These are phyloP conservation scores for Saccostrea cuccullata DNA, from an alignment of 1,140 invertebrate species.

Conservation along the genomic window DNA sequence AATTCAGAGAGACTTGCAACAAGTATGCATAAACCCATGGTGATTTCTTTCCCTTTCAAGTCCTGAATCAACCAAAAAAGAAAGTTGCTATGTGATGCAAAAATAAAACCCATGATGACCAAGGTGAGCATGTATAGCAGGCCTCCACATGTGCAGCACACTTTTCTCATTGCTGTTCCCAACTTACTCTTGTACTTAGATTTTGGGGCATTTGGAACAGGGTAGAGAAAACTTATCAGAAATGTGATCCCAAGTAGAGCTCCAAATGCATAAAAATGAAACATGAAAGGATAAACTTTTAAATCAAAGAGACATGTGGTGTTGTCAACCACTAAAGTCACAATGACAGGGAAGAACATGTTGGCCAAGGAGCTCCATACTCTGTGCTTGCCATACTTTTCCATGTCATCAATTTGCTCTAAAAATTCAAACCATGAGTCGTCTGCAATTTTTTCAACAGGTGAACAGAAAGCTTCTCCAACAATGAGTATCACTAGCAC, in stretches of 20 bases:
- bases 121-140: slow-evolving; percentile 71
- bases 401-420: slow-evolving; percentile 74
- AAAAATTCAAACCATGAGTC: slow-evolving; percentile 77
- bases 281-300: slow-evolving; percentile 70
- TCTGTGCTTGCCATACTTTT: slow-evolving; percentile 76
- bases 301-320: slow-evolving; percentile 71
- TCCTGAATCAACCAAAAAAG: slow-evolving; percentile 76
- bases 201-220: slow-evolving; percentile 67
- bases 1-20: slow-evolving; percentile 71
- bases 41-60: slow-evolving; percentile 68
- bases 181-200: slow-evolving; percentile 68
- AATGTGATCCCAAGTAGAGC: slow-evolving; percentile 68
- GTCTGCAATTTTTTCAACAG: slow-evolving; percentile 75
- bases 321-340: slow-evolving; percentile 69
- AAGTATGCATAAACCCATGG: slow-evolving; percentile 71
- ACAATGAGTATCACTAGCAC: slow-evolving; percentile 68
- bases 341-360: slow-evolving; percentile 68
- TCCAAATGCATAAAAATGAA: slow-evolving; percentile 75
- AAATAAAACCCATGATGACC: slow-evolving; percentile 69
- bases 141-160: slow-evolving; percentile 69
- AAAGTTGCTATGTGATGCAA: slow-evolving; percentile 71
- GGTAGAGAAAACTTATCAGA: slow-evolving; percentile 70
- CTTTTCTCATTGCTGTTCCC: slow-evolving; percentile 61
- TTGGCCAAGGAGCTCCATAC: slow-evolving; percentile 72
- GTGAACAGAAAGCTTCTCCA: slow-evolving; percentile 72